Evolutionary conservation across 2,113 vertebrate genomes (phyloP).

Genomic region (Thinocorus orbignyianus): DNA sequence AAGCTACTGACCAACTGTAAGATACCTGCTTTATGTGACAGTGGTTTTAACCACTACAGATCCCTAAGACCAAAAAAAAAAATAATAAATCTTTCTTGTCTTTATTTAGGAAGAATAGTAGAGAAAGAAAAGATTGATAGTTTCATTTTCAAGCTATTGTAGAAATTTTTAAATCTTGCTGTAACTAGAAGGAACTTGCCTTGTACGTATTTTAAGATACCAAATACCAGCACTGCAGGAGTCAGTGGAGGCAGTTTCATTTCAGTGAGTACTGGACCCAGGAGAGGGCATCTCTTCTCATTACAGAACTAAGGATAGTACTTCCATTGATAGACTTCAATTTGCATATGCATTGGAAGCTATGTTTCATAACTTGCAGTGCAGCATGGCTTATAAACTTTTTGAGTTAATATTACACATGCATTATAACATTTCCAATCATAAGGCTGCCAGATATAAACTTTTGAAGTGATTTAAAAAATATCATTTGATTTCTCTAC

Average conservation of each 20-base stretch:
- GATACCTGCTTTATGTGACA: background rate
- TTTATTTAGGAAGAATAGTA: background rate
- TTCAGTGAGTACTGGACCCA: background rate
- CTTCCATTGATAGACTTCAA: background rate
- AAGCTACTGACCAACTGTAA: background rate
- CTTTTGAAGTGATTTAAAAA: background rate
- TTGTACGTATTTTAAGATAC: background rate
- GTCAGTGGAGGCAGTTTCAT: background rate
- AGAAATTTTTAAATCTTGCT: background rate
- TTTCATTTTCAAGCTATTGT: background rate
- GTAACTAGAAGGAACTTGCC: background rate
- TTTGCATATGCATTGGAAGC: background rate
- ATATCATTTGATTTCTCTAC: background rate
- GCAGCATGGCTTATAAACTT: background rate
- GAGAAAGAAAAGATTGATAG: background rate
- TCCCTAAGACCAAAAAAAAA: background rate
- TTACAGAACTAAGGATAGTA: background rate
- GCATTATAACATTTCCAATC: background rate
- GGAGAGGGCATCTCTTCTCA: background rate
- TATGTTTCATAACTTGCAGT: background rate
- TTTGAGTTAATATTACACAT: background rate
- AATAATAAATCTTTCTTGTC: background rate
- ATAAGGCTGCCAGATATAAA: background rate
- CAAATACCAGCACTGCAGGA: background rate
- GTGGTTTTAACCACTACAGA: background rate